Base-by-base conservation (phyloP, 2,888 invertebrate genomes). In the Napeogenes inachia region DNA sequence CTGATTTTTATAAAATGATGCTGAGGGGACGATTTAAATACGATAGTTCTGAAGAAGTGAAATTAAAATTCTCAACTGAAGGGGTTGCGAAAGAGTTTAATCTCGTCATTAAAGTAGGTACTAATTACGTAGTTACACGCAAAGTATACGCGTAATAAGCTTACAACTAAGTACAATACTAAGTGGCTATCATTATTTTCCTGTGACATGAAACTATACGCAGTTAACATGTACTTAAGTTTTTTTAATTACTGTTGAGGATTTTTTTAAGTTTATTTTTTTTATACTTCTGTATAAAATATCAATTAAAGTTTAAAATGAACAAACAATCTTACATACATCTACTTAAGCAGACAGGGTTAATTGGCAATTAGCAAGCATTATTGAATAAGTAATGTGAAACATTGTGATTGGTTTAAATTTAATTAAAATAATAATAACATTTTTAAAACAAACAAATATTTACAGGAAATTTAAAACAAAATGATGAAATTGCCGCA, bases 401-500 rank as follows among this genome's bases (percentile, higher is more conserved):
- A 38, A 38, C 38, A 38, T 42, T 42, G 10, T 10, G 8, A 10
- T 42, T 42, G 8, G 42, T 42, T 42, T 42, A 6, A 42, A 42
- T 21, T 21, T 21, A 21, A 21, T 42, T 2, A 42, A 42, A 42
- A 3, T 10, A 42, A 42, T 12, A 42, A 42, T 42, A 42, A 42
- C 10, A 42, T 10, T 12, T 42, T 42, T 10, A 10, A 10, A 10
- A 10, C 3, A 42, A 42, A 35, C 35, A 35, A 10, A 42, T 42
- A 42, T 42, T 6, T 30, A n/a, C 30, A 13, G 21, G 21, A 46
- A 42, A 35, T 12, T 32, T 47, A 10, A 8, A 47, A 46, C 13
- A 30, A 6, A 21, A 13, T 42, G 60, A 57, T 45, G 10, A 10
- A 42, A 42, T 10, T 73, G 58, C 71, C 75, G 63, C 68, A 71